Evolutionary conservation across 2,113 vertebrate genomes (phyloP).

Genomic region (Diphyllodes magnificus): DNA sequence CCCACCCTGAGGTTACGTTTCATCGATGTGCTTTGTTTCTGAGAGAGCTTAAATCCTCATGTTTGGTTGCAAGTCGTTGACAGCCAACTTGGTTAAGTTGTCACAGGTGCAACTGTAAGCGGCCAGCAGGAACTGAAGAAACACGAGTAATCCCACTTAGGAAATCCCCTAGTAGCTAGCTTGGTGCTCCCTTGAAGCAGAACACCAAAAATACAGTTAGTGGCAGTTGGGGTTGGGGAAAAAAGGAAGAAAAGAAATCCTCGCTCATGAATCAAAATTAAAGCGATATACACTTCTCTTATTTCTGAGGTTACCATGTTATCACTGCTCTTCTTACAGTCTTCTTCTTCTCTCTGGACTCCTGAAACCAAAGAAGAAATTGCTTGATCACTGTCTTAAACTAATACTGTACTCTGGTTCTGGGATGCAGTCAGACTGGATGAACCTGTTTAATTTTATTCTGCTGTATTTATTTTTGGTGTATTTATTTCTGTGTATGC

Average conservation of each 20-base stretch:
- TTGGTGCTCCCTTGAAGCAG: background rate
- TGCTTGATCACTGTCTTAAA: background rate
- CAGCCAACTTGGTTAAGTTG: background rate
- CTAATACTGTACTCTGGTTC: background rate
- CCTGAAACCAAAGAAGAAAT: background rate
- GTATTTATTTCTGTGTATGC: background rate
- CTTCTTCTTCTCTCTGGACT: background rate
- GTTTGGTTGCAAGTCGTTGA: background rate
- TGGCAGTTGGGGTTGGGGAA: background rate
- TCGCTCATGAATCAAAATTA: background rate
- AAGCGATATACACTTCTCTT: background rate
- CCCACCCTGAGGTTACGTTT: background rate
- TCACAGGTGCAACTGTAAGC: slow-evolving; percentile 21
- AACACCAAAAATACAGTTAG: slow-evolving; percentile 33
- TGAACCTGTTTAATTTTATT: background rate
- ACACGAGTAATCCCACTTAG: background rate
- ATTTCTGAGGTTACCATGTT: background rate
- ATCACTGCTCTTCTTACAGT: background rate
- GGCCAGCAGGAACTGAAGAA: slow-evolving; percentile 28
- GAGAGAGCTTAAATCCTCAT: background rate
- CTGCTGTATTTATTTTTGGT: background rate
- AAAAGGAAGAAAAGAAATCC: background rate
- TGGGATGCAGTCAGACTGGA: background rate
- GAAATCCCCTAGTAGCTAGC: slow-evolving; percentile 39
- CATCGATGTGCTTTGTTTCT: background rate